Percentiles rank a stretch among this genome's conserved stretches.
These are phyloP conservation scores for Argopecten irradians DNA, from an alignment of 1,140 invertebrate genomes.

Conservation along the genomic window DNA sequence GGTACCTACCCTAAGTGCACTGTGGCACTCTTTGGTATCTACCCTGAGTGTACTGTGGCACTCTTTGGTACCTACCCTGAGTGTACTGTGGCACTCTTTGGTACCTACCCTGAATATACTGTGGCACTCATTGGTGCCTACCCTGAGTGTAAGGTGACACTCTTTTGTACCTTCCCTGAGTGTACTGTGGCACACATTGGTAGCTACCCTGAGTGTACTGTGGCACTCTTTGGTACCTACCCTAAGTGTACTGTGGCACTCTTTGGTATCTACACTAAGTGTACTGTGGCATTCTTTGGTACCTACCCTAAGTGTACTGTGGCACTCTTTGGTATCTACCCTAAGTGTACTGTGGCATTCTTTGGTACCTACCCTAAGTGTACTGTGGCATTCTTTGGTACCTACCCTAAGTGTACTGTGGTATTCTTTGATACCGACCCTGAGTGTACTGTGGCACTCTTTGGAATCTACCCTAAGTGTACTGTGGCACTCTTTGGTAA, in stretches of 20 bases:
- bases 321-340: constrained; percentile 79
- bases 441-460: constrained; percentile 81
- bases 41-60: constrained; percentile 81
- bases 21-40: constrained; percentile 80
- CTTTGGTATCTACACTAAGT: constrained; percentile 78
- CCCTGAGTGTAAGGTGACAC: constrained; percentile 81
- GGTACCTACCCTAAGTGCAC: constrained; percentile 79
- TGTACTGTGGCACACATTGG: constrained; percentile 81
- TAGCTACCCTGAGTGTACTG: constrained; percentile 79
- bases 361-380: constrained; percentile 78
- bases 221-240: constrained; percentile 80
- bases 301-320: constrained; percentile 80
- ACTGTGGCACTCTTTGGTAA: constrained; percentile 81
- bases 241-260: constrained; percentile 81
- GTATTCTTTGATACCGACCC: constrained; percentile 79
- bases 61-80: constrained; percentile 79
- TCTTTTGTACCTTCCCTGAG: constrained; percentile 79
- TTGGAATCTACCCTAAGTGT: constrained; percentile 79
- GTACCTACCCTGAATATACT: constrained; percentile 79
- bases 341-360: constrained; percentile 82
- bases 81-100: constrained; percentile 82
- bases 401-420: constrained; percentile 80
- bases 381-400: constrained; percentile 82
- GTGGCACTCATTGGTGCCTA: constrained; percentile 80
- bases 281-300: constrained; percentile 82